Conservation (phyloP, 2,888 invertebrate genomes). For the Tetranychus truncatus region DNA sequence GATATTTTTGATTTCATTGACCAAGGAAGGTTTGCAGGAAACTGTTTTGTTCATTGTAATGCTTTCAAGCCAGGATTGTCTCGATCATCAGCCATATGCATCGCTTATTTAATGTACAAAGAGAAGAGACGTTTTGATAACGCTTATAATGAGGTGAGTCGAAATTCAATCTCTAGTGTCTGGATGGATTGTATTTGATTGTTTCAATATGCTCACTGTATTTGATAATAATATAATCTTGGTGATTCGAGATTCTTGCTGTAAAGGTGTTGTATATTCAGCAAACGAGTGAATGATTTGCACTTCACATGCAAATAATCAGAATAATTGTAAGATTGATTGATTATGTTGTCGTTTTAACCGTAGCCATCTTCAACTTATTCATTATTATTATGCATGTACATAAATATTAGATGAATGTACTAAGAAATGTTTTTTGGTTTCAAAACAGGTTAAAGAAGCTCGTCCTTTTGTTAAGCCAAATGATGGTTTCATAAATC, state of each 20-base stretch:
- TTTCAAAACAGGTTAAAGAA: constrained; percentile 29
- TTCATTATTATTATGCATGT: constrained; percentile 5
- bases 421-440: too few species aligned
- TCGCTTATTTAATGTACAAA: constrained; percentile 32
- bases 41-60: constrained; percentile 34
- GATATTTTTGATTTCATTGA: constrained; percentile 32
- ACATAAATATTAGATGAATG: neutral
- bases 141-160: constrained; percentile 27
- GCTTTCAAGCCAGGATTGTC: constrained; percentile 31
- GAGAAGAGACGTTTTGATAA: constrained; percentile 30
- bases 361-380: too few species aligned
- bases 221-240: neutral
- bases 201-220: too few species aligned
- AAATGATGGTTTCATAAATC: constrained; percentile 33
- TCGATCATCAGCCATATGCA: constrained; percentile 32
- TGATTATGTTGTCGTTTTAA: too few species aligned
- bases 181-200: neutral
- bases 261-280: too few species aligned
- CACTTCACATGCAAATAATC: too few species aligned
- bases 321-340: too few species aligned
- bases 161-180: neutral
- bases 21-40: constrained; percentile 29
- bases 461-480: constrained; percentile 31
- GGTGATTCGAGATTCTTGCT: neutral
- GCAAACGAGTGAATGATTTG: too few species aligned